A percentile compares a stretch with the other conserved stretches of the same genome.
phyloP scores from a whole-genome alignment of 2,797 vertebrate species.

The Hydrocynus forskahlii region DNA sequence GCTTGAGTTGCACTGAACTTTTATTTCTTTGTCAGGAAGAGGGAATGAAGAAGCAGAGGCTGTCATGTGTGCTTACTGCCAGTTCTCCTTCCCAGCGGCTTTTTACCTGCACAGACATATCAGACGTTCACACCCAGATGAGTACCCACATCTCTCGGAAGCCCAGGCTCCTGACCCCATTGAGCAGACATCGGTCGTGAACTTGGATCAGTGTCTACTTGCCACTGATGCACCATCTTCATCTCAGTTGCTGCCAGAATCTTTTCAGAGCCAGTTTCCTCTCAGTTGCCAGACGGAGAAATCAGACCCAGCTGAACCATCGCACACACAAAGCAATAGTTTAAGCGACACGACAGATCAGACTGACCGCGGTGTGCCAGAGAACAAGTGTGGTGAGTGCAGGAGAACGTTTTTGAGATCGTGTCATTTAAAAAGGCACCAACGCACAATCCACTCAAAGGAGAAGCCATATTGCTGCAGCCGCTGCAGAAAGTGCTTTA shows the following conservation, averaged over 20 bases:
- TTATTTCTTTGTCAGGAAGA: constrained; percentile 56
- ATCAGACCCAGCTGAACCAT: constrained; percentile 7
- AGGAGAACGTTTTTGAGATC: constrained; percentile 75
- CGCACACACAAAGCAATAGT: constrained; percentile 9
- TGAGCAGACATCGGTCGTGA: constrained; percentile 2
- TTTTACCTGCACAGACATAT: constrained; percentile 75
- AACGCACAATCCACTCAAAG: constrained; percentile 78
- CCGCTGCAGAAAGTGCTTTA: constrained; percentile 77
- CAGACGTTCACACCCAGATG: constrained; percentile 64
- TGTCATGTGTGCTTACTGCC: constrained; percentile 72
- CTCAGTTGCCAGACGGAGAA: constrained; percentile 28
- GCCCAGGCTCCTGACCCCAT: constrained; percentile 2
- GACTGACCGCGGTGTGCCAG: not conserved
- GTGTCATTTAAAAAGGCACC: constrained; percentile 77
- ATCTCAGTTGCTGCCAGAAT: constrained; percentile 32
- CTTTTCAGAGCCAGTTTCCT: constrained; percentile 27
- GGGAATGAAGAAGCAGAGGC: constrained; percentile 50
- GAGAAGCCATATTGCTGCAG: constrained; percentile 80
- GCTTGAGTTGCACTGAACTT: not conserved
- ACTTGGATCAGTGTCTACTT: constrained; percentile 48
- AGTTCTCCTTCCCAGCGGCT: constrained; percentile 75
- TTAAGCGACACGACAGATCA: constrained; percentile 11
- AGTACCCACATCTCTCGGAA: constrained; percentile 29
- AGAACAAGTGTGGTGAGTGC: constrained; percentile 65
- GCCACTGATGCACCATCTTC: constrained; percentile 41